phyloP scores from a whole-genome alignment of 2,113 vertebrate species.

The Gallinago undulata region DNA sequence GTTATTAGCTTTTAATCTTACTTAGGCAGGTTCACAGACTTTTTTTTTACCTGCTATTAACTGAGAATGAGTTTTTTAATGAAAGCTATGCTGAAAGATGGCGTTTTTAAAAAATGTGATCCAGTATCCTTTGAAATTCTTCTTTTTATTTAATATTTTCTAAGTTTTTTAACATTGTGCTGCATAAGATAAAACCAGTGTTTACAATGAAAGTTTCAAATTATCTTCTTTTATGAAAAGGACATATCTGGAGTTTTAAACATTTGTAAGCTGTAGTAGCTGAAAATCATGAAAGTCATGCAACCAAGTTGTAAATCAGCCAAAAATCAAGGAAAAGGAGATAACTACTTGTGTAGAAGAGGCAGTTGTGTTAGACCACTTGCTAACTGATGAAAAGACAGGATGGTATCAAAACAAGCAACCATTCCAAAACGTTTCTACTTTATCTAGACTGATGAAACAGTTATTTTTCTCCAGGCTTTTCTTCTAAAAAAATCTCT shows the following conservation, averaged over 20 bases:
- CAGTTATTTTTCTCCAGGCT: background rate
- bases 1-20: background rate
- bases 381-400: background rate
- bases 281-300: background rate
- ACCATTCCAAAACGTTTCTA: background rate
- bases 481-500: constrained; percentile 46
- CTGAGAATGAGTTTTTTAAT: background rate
- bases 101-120: background rate
- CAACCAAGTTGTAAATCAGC: background rate
- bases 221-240: background rate
- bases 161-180: background rate
- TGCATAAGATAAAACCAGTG: background rate
- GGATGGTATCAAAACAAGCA: background rate
- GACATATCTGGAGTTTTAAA: background rate
- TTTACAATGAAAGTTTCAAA: background rate
- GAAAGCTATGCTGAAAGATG: background rate
- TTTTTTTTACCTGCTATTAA: background rate
- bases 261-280: background rate
- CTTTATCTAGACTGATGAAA: background rate
- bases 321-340: background rate
- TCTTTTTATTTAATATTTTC: background rate
- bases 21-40: background rate
- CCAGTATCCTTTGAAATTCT: background rate
- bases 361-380: background rate
- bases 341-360: background rate